Conservation (phyloP, 2,113 vertebrate genomes). For the Lucifuga dentata region DNA sequence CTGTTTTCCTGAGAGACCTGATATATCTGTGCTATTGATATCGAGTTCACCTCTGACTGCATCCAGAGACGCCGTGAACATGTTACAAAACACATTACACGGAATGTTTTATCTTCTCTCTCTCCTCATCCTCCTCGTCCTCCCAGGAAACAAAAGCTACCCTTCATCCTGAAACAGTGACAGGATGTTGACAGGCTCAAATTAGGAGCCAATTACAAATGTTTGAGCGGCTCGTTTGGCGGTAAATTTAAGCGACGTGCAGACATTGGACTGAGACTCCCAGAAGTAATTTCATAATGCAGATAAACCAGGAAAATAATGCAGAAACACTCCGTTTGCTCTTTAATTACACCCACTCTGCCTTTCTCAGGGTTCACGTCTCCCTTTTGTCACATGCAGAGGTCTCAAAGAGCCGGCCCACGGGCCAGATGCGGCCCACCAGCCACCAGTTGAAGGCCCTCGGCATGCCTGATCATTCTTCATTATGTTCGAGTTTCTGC, state of each 20-base stretch:
- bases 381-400: not conserved
- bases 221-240: conserved; percentile 72
- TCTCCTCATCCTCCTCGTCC: not conserved
- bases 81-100: no score
- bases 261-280: conserved; percentile 76
- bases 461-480: no score
- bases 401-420: no score
- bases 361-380: conserved; percentile 18
- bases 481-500: no score
- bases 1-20: no score
- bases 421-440: no score
- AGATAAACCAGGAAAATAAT: conserved; percentile 52
- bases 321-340: conserved; percentile 19
- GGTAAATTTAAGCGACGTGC: conserved; percentile 64
- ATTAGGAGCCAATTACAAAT: conserved; percentile 75
- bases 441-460: no score
- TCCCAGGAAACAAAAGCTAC: conserved; percentile 34
- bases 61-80: conserved; percentile 7
- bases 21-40: no score
- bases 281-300: conserved; percentile 72
- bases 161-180: conserved; percentile 60
- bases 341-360: conserved; percentile 46
- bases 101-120: not conserved
- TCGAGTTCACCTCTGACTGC: not conserved
- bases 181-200: conserved; percentile 62